Conservation (phyloP, 2,888 invertebrate species). For the Neoaliturus tenellus region DNA sequence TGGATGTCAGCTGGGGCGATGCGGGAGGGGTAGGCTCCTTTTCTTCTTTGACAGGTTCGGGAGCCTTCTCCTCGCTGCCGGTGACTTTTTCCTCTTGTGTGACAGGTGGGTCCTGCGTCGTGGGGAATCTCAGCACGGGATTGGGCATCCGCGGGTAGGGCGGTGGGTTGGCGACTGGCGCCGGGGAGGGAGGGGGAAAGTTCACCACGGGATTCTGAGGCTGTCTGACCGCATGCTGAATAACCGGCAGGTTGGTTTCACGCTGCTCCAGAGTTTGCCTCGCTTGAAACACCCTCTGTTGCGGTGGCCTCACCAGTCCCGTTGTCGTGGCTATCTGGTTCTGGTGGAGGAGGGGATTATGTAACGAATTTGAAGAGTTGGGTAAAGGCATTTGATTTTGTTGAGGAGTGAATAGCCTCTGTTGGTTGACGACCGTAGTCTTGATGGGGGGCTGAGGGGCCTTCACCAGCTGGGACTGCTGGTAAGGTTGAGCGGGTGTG, state of each 20-base stretch:
- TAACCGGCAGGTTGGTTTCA: conserved; percentile 27
- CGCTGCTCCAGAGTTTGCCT: conserved; percentile 51
- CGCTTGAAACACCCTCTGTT: conserved; percentile 53
- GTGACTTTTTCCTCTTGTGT: conserved; percentile 54
- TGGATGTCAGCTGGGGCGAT: conserved; percentile 66
- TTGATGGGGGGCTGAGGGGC: conserved; percentile 57
- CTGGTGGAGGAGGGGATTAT: conserved; percentile 41
- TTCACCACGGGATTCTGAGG: conserved; percentile 50
- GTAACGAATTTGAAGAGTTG: conserved; percentile 54
- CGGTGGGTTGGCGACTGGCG: conserved; percentile 56
- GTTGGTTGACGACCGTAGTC: conserved; percentile 61
- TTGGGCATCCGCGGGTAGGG: conserved; percentile 56
- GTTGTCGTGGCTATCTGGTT: conserved; percentile 23
- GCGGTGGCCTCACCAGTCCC: conserved; percentile 26
- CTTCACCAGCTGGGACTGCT: conserved; percentile 65
- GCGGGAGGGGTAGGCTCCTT: conserved; percentile 45
- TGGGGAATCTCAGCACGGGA: conserved; percentile 53
- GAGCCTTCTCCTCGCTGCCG: conserved; percentile 55
- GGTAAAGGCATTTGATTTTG: conserved; percentile 63
- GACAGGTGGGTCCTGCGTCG: conserved; percentile 38
- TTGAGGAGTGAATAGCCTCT: conserved; percentile 58
- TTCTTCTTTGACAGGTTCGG: conserved; percentile 48
- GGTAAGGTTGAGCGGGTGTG: conserved; percentile 65
- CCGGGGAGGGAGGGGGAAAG: conserved; percentile 58
- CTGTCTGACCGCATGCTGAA: conserved; percentile 54